phyloP scores from a whole-genome alignment of 2,888 invertebrate species.

The Agrotis ipsilon region DNA sequence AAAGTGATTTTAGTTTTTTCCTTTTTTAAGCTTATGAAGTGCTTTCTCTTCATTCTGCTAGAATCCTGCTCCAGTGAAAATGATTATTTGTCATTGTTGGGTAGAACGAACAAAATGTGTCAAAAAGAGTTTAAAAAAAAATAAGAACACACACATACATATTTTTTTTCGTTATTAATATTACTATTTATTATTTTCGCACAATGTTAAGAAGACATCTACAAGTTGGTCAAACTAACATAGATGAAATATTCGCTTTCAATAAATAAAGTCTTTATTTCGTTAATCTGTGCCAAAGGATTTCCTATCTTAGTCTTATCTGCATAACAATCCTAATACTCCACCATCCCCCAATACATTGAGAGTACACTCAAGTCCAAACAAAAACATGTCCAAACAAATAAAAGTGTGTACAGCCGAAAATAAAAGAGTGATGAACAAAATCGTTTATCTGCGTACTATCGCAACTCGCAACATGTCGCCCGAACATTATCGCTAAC shows the following conservation, averaged over 20 bases:
- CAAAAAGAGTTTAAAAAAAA: neutral
- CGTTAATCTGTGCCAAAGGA: too few relatives aligned
- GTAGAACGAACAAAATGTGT: too few relatives aligned
- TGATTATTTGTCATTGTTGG: too few relatives aligned
- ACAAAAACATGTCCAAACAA: slow-evolving; percentile 60
- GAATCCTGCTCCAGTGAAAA: too few relatives aligned
- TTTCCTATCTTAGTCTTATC: too few relatives aligned
- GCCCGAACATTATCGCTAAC: slow-evolving; percentile 80
- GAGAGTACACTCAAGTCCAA: slow-evolving; percentile 47
- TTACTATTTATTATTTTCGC: neutral
- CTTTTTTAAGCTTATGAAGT: too few relatives aligned
- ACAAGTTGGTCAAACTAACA: too few relatives aligned
- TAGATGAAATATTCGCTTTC: too few relatives aligned
- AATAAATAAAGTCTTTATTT: neutral
- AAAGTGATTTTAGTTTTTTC: too few relatives aligned
- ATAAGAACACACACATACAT: neutral
- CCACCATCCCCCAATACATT: slow-evolving; percentile 6
- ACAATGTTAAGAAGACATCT: neutral
- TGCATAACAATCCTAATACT: neutral
- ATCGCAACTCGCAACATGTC: slow-evolving; percentile 73
- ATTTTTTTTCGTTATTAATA: neutral
- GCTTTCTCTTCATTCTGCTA: too few relatives aligned
- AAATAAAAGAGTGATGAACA: slow-evolving; percentile 68
- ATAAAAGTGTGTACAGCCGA: slow-evolving; percentile 62
- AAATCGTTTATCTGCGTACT: slow-evolving; percentile 67